Base-by-base conservation (phyloP, 2,888 invertebrate genomes). In the Drosophila falleni region DNA sequence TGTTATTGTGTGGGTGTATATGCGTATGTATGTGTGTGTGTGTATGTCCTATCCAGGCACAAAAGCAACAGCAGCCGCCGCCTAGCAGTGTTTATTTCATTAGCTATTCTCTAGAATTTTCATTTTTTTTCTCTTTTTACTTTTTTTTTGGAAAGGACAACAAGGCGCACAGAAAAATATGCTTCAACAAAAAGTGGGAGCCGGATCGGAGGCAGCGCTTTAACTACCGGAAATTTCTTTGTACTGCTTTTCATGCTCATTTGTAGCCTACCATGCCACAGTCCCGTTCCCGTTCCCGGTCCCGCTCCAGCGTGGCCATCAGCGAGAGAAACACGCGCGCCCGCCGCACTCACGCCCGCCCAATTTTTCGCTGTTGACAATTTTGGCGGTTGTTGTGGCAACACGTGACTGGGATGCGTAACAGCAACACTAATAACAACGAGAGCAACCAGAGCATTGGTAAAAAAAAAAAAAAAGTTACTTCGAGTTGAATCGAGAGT, bases 291-390 rank as follows among this genome's bases (percentile, higher is more conserved):
- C 16, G 11, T 2, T 31, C n/a, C 55, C 51, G 11, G 5, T 16
- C 39, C 61, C 15, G n/a, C 47, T 19, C 9, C 23, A 0, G 8
- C 26, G 37, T 39, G 55, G 63, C 64, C 65, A 61, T 49, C 56
- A 55, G 67, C 37, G 15, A 49, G 44, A 33, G 6, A 58, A 72
- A 55, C 61, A 67, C 55, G 80, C 80, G 53, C 63, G 71, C 65
- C 66, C 85, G 67, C 66, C 85, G 67, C 77, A 74, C 88, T 86
- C 85, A 89, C 89, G 82, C 78, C 88, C 87, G 78, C 75, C 64
- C 89, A 86, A 86, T 89, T 89, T 89, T 85, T 86, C 85, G 89
- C 89, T 89, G 85, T 86, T 86, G 85, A 86, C 85, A 86, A 86
- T 86, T 86, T 86, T 82, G 89, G 85, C 89, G 85, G 85, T 86